Evolutionary conservation across 2,113 vertebrate genomes (phyloP).

Genomic region (Cyphomyrus discorhynchus): DNA sequence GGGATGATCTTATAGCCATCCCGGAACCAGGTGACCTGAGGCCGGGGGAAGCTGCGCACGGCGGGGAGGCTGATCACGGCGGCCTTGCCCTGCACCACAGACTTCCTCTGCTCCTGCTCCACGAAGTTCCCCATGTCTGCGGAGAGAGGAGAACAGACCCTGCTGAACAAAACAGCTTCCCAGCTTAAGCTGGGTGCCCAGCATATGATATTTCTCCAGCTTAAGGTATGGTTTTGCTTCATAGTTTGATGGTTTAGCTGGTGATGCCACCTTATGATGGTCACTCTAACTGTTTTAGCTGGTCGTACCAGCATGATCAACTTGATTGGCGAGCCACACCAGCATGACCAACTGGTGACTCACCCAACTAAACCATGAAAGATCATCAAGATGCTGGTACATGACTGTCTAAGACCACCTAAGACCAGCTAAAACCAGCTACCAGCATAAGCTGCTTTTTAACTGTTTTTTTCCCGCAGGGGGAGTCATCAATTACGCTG

Average conservation of each 20-base stretch:
- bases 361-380: not conserved
- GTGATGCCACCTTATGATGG: not conserved
- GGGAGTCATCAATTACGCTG: not conserved
- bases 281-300: not conserved
- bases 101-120: slow-evolving; percentile 64
- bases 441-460: not conserved
- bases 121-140: slow-evolving; percentile 77
- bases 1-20: slow-evolving; percentile 92
- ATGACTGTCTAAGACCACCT: not conserved
- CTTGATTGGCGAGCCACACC: not conserved
- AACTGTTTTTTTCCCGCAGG: not conserved
- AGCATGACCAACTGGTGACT: not conserved
- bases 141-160: slow-evolving; percentile 28
- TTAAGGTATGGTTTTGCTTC: not conserved
- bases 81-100: slow-evolving; percentile 68
- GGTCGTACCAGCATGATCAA: not conserved
- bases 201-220: not conserved
- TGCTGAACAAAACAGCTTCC: not conserved
- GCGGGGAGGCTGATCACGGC: slow-evolving; percentile 66
- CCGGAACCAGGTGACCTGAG: slow-evolving; percentile 87
- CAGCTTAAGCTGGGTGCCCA: not conserved
- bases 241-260: not conserved
- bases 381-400: not conserved
- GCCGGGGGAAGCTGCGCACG: slow-evolving; percentile 70
- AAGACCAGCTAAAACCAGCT: not conserved